Evolutionary conservation across 2,888 invertebrate species (phyloP).

Genomic region (Apodemia duryi): DNA sequence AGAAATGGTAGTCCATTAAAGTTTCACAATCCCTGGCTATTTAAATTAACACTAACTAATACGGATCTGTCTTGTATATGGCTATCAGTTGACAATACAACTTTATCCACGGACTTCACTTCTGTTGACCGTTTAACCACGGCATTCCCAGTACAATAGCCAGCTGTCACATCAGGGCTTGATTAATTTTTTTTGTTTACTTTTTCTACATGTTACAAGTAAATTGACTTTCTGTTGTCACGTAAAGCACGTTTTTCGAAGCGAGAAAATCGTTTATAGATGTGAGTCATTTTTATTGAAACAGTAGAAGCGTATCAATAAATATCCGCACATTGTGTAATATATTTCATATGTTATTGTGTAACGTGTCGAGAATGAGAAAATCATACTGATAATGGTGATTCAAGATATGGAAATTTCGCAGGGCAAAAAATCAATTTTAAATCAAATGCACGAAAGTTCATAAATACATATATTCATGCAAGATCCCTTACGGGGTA

Average conservation of each 20-base stretch:
- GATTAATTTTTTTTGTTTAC: slow-evolving; percentile 69
- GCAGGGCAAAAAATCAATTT: too few species aligned
- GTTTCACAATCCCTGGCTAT: slow-evolving; percentile 47
- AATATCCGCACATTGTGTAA: slow-evolving; percentile 2
- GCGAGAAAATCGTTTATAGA: slow-evolving; percentile 6
- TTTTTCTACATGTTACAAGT: slow-evolving; percentile 49
- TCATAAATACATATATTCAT: too few species aligned
- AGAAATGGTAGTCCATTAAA: neutral
- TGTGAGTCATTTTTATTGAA: slow-evolving; percentile 7
- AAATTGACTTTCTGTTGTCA: slow-evolving; percentile 53
- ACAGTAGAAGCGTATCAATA: slow-evolving; percentile 1
- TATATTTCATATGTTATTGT: neutral
- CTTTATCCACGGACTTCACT: slow-evolving; percentile 62
- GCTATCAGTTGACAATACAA: slow-evolving; percentile 61
- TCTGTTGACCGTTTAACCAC: slow-evolving; percentile 60
- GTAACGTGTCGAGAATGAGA: too few species aligned
- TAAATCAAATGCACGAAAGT: too few species aligned
- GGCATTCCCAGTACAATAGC: slow-evolving; percentile 63
- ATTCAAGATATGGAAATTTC: too few species aligned
- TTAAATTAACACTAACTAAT: slow-evolving; percentile 37
- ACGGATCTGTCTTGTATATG: slow-evolving; percentile 38
- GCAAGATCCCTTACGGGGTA: too few species aligned
- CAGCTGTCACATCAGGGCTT: slow-evolving; percentile 67
- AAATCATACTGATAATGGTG: too few species aligned
- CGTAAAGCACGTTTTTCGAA: slow-evolving; percentile 4